Evolutionary conservation across 2,888 invertebrate species (phyloP).

Genomic region (Lithophane semibrunnea): DNA sequence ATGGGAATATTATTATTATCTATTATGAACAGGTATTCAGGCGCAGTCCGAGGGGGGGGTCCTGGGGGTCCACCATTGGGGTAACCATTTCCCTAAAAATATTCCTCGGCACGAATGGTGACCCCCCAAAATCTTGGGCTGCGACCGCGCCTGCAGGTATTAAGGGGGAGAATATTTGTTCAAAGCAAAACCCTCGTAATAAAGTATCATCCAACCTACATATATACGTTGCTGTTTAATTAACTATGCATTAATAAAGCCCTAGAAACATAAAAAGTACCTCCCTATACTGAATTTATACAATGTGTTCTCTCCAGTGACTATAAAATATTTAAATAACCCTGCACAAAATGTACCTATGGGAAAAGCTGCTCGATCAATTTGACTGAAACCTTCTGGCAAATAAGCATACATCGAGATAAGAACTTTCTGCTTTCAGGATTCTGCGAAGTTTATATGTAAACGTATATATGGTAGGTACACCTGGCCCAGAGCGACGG

Average conservation of each 20-base stretch:
- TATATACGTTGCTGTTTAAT: too few species aligned
- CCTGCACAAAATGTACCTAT: conserved; percentile 10
- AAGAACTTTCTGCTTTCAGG: conserved; percentile 10
- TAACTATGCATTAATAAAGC: background rate
- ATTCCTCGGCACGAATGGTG: too few species aligned
- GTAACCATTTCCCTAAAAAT: too few species aligned
- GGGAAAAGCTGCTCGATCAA: conserved; percentile 21
- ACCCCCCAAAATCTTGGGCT: too few species aligned
- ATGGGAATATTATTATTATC: too few species aligned
- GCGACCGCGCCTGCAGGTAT: background rate
- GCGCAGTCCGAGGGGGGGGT: too few species aligned
- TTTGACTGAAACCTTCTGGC: conserved; percentile 24
- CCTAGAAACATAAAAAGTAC: background rate
- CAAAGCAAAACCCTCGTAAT: background rate
- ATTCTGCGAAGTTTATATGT: conserved; percentile 22
- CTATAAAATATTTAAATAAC: conserved; percentile 14
- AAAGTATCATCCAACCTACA: background rate
- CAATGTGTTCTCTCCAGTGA: background rate
- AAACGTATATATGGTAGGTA: background rate
- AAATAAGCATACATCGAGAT: conserved; percentile 23
- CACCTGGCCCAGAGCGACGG: conserved; percentile 4
- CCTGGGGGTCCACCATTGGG: too few species aligned
- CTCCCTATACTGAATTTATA: conserved; percentile 1
- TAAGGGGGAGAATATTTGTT: background rate
- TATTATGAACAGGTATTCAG: too few species aligned